Conservation (phyloP, 2,797 vertebrate genomes). For the Alca torda region DNA sequence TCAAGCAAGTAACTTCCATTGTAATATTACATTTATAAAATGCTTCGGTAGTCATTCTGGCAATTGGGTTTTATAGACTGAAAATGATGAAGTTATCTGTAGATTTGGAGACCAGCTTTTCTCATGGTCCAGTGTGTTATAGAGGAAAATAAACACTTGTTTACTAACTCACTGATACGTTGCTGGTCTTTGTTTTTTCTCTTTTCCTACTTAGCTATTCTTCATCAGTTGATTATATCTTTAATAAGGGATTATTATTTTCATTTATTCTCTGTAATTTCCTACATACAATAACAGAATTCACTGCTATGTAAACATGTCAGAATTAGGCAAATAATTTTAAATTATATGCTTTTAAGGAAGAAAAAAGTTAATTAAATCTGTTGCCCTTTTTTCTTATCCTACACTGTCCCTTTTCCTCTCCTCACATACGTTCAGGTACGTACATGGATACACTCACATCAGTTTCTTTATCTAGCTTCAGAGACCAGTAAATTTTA, state of each 20-base stretch:
- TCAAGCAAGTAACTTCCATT: background rate
- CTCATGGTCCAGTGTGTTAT: background rate
- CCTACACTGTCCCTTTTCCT: background rate
- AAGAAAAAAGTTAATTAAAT: background rate
- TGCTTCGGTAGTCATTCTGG: background rate
- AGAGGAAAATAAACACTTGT: background rate
- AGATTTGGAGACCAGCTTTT: background rate
- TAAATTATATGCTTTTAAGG: background rate
- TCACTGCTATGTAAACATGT: background rate
- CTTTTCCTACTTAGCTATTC: background rate
- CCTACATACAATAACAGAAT: background rate
- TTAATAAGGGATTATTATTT: background rate
- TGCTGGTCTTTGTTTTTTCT: background rate
- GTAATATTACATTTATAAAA: background rate
- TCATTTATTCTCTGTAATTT: background rate
- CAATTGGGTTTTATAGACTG: background rate
- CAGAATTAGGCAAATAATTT: background rate
- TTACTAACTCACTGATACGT: background rate
- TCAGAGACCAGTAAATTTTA: background rate
- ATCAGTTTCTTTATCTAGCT: background rate
- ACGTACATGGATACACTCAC: background rate
- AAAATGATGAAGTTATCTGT: background rate
- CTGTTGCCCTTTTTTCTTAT: background rate
- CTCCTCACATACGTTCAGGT: background rate
- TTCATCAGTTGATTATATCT: background rate